phyloP scores from a whole-genome alignment of 2,113 vertebrate genomes.

The Xerus inauris region DNA sequence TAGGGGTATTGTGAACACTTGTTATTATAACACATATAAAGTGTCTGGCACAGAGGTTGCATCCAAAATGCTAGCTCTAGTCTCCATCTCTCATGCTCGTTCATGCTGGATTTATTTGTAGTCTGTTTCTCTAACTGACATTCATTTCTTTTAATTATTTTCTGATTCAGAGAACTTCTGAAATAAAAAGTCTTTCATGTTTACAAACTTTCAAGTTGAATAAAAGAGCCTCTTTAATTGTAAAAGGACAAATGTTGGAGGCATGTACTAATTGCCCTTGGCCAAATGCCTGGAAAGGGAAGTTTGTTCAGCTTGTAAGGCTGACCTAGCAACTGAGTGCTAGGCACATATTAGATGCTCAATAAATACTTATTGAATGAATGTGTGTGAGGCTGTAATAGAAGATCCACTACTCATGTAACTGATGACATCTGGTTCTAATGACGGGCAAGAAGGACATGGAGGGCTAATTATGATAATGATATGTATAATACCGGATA shows the following conservation, averaged over 20 bases:
- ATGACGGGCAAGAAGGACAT: constrained; percentile 60
- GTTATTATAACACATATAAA: not conserved
- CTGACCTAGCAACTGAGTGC: constrained; percentile 51
- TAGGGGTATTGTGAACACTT: not conserved
- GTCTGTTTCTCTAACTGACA: constrained; percentile 34
- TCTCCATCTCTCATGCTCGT: not conserved
- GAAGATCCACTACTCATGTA: constrained; percentile 26
- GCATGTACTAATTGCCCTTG: constrained; percentile 22
- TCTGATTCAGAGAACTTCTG: constrained; percentile 59
- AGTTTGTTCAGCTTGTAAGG: constrained; percentile 58
- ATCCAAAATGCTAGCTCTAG: not conserved
- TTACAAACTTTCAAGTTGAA: constrained; percentile 70
- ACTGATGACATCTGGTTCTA: constrained; percentile 45
- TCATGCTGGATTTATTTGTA: constrained; percentile 19
- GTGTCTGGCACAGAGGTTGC: not conserved
- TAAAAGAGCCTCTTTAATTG: constrained; percentile 67
- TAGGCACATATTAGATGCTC: constrained; percentile 53
- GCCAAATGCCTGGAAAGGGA: constrained; percentile 39
- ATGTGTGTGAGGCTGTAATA: constrained; percentile 49
- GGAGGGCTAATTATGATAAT: constrained; percentile 54
- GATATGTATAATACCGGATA: not conserved
- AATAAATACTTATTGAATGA: constrained; percentile 73
- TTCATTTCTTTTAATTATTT: constrained; percentile 60
- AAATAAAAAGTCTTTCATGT: constrained; percentile 66
- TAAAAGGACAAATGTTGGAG: constrained; percentile 42